These are phyloP conservation scores for Tenthredo livida DNA, from an alignment of 2,888 invertebrate genomes.

Conservation along the genomic window DNA sequence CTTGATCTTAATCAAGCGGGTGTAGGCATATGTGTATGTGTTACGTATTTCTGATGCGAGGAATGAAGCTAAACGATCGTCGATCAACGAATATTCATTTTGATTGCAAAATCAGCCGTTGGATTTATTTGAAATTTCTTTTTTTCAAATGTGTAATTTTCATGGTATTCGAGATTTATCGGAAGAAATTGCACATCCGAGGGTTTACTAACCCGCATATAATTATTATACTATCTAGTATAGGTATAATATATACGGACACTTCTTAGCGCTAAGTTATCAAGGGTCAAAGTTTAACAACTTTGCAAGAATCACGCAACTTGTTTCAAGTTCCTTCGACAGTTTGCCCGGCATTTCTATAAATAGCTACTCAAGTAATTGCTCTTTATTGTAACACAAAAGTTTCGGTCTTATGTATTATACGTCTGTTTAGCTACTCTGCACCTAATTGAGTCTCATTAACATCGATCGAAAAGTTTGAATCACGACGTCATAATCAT, in stretches of 20 bases:
- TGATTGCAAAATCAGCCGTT: no score
- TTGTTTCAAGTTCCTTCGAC: conserved; percentile 28
- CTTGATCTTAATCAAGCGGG: background rate
- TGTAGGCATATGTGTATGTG: no score
- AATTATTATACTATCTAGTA: conserved; percentile 5
- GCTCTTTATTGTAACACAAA: conserved; percentile 8
- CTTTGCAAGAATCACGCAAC: conserved; percentile 19
- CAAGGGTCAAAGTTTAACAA: conserved; percentile 41
- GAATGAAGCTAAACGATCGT: no score
- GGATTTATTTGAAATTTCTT: no score
- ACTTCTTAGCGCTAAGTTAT: background rate
- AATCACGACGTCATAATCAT: background rate
- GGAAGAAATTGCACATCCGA: background rate
- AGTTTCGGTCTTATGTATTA: background rate
- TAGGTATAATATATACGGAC: conserved; percentile 2
- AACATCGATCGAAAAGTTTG: background rate
- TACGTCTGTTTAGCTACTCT: background rate
- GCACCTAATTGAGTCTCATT: background rate
- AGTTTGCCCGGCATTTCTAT: background rate
- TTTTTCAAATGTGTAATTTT: background rate
- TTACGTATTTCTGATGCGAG: no score
- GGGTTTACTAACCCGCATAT: conserved; percentile 32
- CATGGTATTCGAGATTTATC: background rate
- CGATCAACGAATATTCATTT: background rate
- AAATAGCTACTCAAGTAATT: conserved; percentile 1